Evolutionary conservation across 2,888 invertebrate species (phyloP), one percentile per base, ranked within the genome.

Genomic region (Cosmia trapezina): DNA sequence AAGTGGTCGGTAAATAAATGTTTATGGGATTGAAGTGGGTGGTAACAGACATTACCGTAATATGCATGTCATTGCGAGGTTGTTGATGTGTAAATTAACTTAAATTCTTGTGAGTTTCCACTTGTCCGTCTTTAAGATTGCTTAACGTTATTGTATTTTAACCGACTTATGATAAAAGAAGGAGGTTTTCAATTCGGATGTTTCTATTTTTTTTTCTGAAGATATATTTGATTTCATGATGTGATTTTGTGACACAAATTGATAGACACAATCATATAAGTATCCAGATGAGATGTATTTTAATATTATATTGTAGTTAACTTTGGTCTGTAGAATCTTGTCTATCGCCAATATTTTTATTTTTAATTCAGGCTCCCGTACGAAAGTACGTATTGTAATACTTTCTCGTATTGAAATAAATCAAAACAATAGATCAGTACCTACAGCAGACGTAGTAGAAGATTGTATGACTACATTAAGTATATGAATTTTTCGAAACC

Each of bases 1-100:
- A 79, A 70, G 75, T 70, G 67, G 51, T 70, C 19, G 45, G 75
- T 74, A 74, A 80, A 80, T 83, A 83, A 60, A 68, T 61, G 41
- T 51, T 63, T 68, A 62, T 59, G 43, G 51, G 6, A 61, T 56
- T 73, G 37, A 43, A 63, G 61, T 47, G 37, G 53, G 54, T 37
- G 43, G 51, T 67, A 70, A 82, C 22, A 4, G n/a, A 45, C 6
- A 37, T 70, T 65, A 64, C 43, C 17, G 75, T 67, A 60, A 60
- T 63, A 56, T 65, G 60, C 41, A 60, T 57, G 53, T 53, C 43
- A 53, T 37, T 45, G 45, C 14, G 41, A 51, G 45, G 17, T 45
- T 14, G 5, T 14, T 41, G 41, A 64, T 61, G 63, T 56, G 22
- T 57, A 19, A 56, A 60, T 57, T 51, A 53, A 45, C 14, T 28